Base-by-base conservation (phyloP, 1,140 invertebrate species). In the Campodea augens region DNA sequence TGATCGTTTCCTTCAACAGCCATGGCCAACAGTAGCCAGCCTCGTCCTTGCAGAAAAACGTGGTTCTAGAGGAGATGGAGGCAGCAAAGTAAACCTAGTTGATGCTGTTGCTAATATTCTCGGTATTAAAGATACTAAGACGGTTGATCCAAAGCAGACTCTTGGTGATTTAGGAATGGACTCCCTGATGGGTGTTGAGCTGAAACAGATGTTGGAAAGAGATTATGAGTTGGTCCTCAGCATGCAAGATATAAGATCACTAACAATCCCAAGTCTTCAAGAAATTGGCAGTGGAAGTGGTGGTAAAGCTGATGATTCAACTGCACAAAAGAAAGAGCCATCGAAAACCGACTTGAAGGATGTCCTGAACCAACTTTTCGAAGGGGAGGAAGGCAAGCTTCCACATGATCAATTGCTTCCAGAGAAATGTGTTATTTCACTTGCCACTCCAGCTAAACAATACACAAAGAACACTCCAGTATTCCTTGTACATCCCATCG, bases 171-270 rank as follows among this genome's bases (percentile, higher is more conserved):
- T 86, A 38, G 86, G 87, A 41, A 78, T 91, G 69, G 87, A 91
- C 62, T 87, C 82, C 15, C 72, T 91, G 56, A 88, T 88, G 78
- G 81, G 78, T 3, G 81, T 87, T 1, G 86, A 90, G 64, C 70
- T 81, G 25, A 78, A 77, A 56, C 77, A 80, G 53, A 69, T 68
- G 4, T 55, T 80, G 13, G 77, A 80, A 54, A 55, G 73, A 47
- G 72, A 76, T 45, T 75, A 67, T 55, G 72, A 77, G 49, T 54
- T 76, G 4, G 63, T 67, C 29, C 53, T 80, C 13, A 65, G 71
- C 2, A 65, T 71, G 45, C 62, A 69, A 47, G 75, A 79, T 51
- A 70, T 81, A 22, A 59, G 74, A 45, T 56, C 53, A 3, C 53
- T 71, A 46, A 70, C 65, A 7, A 64, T 74, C 20, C 56, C 59